Evolutionary conservation across 1,140 invertebrate species (phyloP).

Genomic region (Bombus sylvicola): DNA sequence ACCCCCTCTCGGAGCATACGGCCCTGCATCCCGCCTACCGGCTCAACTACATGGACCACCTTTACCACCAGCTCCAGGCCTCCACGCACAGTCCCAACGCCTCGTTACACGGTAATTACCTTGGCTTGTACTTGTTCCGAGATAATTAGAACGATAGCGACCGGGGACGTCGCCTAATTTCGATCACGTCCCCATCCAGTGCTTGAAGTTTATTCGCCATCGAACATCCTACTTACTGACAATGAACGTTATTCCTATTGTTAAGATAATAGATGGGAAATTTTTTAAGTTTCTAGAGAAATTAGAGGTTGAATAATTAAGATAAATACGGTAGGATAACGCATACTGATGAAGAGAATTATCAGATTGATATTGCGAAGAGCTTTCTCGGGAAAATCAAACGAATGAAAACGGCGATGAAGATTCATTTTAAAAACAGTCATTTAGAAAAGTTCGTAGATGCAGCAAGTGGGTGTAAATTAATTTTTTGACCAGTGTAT

Average conservation of each 20-base stretch:
- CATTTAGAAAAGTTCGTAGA: too few relatives aligned
- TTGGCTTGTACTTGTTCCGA: slow-evolving; percentile 29
- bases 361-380: too few relatives aligned
- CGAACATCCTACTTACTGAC: background rate
- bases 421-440: too few relatives aligned
- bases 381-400: too few relatives aligned
- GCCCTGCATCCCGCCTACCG: slow-evolving; percentile 81
- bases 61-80: slow-evolving; percentile 82
- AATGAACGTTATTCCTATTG: background rate
- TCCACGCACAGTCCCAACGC: slow-evolving; percentile 84
- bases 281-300: too few relatives aligned
- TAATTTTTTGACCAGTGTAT: too few relatives aligned
- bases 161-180: slow-evolving; percentile 33
- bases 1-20: slow-evolving; percentile 81
- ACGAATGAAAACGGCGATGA: too few relatives aligned
- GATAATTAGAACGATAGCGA: slow-evolving; percentile 47
- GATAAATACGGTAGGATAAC: too few relatives aligned
- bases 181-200: background rate
- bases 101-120: slow-evolving; percentile 82
- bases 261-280: background rate
- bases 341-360: too few relatives aligned
- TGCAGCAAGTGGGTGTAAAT: too few relatives aligned
- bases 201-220: slow-evolving; percentile 11
- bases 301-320: too few relatives aligned
- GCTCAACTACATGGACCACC: slow-evolving; percentile 83